Evolutionary conservation across 2,888 invertebrate genomes (phyloP).

Genomic region (Oxyteleia sp.): DNA sequence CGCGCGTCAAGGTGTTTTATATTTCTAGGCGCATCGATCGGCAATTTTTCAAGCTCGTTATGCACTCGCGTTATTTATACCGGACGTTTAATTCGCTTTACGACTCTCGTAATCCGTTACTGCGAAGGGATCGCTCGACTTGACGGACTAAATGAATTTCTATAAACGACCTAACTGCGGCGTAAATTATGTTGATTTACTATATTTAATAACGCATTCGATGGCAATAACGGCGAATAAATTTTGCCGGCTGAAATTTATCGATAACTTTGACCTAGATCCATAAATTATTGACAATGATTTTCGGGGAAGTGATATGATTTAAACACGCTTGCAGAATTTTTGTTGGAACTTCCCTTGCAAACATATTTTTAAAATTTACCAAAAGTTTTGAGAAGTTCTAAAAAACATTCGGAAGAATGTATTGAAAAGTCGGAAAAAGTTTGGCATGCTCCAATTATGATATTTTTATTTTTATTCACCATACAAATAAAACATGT

Average conservation of each 20-base stretch:
- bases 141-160: constrained; percentile 17
- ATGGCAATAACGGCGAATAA: neutral
- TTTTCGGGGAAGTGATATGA: no score
- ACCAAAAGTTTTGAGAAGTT: no score
- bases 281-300: constrained; percentile 3
- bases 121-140: neutral
- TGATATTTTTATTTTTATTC: no score
- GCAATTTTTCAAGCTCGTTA: constrained; percentile 25
- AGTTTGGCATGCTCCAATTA: no score
- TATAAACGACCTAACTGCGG: neutral
- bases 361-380: no score
- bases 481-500: no score
- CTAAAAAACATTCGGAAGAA: no score
- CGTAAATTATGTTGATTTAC: constrained; percentile 40
- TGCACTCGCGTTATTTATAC: constrained; percentile 25
- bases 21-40: neutral
- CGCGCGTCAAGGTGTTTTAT: no score
- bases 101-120: constrained; percentile 29
- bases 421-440: no score
- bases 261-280: constrained; percentile 32
- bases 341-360: no score
- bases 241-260: constrained; percentile 33
- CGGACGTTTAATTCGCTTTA: constrained; percentile 34
- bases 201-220: constrained; percentile 14
- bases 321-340: no score